Evolutionary conservation across 1,140 invertebrate genomes (phyloP), one percentile per base, ranked within the genome.

Genomic region (Rhynchophorus ferrugineus): DNA sequence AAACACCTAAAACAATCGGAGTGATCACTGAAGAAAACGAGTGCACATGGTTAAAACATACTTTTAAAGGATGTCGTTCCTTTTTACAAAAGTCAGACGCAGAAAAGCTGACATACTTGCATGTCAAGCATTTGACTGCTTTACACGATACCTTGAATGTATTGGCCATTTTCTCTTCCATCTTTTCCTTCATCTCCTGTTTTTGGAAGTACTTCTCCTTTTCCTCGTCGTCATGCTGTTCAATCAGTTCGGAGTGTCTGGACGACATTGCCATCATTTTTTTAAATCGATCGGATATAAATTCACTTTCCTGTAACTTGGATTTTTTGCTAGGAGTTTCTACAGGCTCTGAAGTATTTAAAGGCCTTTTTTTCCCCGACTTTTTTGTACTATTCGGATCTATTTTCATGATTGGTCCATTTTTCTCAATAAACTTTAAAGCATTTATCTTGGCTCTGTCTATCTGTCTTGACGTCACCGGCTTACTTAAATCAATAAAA

Each of bases 81-180:
- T 81, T 74, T 68, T 90, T 91, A 64, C 93, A 97, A 3, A 78
- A 69, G 45, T 95, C 89, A 5, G 85, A 80, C 3, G 86, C 83
- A 2, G 87, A 89, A 62, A 92, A 87, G 22, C 86, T 84, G 1
- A 83, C 87, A 63, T 97, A 97, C 64, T 91, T 89, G 66, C 93
- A 97, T 69, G 85, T 76, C n/a, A 79, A 65, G 71, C 93, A 97
- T 44, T 78, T 79, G 1, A 94, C 86, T n/a, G 91, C 90, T 71
- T 89, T 91, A 60, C 87, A 91, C 18, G 77, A 70, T 14, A 95
- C 71, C 71, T 92, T 87, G 63, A 76, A 91, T 3, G 89, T 94
- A 29, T 75, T 80, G 14, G 84, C 66, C 89, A 96, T 92, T 71
- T 95, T 95, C 47, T 93, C 85, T 68, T 96, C 93, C 78, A 95